Conservation (phyloP, 1,140 invertebrate genomes). For the Pseudobourletiella spinata region DNA sequence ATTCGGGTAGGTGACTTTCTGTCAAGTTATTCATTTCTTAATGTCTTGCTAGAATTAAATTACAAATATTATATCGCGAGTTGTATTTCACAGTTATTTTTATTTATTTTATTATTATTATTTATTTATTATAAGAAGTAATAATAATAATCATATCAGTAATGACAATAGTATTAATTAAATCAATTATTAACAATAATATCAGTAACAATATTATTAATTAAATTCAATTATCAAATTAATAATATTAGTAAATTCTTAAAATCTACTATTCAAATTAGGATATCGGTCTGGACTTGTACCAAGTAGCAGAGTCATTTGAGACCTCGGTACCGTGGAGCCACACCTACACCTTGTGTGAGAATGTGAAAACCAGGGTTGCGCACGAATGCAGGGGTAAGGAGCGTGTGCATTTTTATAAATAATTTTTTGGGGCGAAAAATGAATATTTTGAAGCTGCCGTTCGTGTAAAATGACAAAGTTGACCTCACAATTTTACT, state of each 20-base stretch:
- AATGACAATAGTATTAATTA: no score
- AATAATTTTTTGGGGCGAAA: no score
- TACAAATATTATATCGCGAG: background rate
- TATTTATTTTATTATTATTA: no score
- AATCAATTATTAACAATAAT: no score
- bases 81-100: no score
- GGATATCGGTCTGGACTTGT: conserved; percentile 84
- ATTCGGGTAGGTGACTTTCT: conserved; percentile 59
- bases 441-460: no score
- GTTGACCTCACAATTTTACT: conserved; percentile 35
- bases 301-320: conserved; percentile 89
- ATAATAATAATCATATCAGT: no score
- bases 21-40: background rate
- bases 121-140: no score
- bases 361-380: conserved; percentile 79
- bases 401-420: conserved; percentile 38
- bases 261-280: conserved; percentile 40
- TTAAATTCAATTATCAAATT: no score
- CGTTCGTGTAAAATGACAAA: background rate
- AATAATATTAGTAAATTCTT: no score
- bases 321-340: conserved; percentile 98
- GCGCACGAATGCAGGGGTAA: conserved; percentile 59
- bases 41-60: background rate
- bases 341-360: conserved; percentile 67
- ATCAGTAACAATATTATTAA: no score